These are phyloP conservation scores for Chaetorhynchus papuensis DNA, from an alignment of 2,113 vertebrate species.

Conservation along the genomic window DNA sequence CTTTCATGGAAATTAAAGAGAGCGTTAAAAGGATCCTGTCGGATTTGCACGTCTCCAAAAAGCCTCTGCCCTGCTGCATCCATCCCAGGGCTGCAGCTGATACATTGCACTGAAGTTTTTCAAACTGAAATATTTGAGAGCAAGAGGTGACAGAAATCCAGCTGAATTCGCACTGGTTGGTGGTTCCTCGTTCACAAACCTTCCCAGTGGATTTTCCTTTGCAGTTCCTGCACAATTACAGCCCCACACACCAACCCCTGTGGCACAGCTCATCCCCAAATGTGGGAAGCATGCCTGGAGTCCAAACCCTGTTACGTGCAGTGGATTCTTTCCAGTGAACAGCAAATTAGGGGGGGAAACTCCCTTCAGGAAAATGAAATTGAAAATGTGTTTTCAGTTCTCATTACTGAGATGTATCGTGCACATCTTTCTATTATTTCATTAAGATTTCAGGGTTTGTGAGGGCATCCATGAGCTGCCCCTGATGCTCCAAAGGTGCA, in stretches of 20 bases:
- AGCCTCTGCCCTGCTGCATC: background rate
- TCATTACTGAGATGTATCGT: background rate
- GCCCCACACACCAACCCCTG: background rate
- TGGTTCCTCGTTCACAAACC: background rate
- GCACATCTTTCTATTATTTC: background rate
- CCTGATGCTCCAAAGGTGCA: background rate
- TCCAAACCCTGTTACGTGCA: background rate
- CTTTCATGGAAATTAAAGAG: background rate
- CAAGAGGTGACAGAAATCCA: background rate
- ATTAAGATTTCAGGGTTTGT: background rate
- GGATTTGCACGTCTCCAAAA: background rate
- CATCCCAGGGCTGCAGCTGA: background rate
- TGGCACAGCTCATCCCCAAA: background rate
- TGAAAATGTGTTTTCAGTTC: background rate
- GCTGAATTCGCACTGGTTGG: background rate
- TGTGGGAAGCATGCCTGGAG: accelerated
- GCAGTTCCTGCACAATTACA: background rate
- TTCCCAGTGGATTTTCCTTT: background rate
- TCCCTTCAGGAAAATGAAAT: background rate
- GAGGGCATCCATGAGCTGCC: background rate
- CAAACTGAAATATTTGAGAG: background rate
- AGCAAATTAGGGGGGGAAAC: background rate
- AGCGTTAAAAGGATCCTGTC: background rate
- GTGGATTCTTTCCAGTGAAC: background rate
- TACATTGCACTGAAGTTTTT: background rate